Evolutionary conservation across 2,797 vertebrate species (phyloP).

Genomic region (Spinus pinus): DNA sequence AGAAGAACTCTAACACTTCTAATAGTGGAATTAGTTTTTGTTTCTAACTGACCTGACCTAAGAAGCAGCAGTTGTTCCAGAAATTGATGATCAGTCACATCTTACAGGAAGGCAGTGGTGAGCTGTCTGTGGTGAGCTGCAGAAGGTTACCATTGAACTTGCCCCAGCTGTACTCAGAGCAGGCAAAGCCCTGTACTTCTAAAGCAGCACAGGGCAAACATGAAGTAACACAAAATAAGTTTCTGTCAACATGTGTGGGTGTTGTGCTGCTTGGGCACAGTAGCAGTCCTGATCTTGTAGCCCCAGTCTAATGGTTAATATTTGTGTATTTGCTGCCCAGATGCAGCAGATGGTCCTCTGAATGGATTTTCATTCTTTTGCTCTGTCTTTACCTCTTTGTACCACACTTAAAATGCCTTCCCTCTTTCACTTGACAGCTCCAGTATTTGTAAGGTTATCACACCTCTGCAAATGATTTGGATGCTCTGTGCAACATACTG

Average conservation of each 20-base stretch:
- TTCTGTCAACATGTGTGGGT: background rate
- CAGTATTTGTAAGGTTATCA: background rate
- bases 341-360: background rate
- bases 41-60: background rate
- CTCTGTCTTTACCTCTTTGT: background rate
- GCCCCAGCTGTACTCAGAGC: background rate
- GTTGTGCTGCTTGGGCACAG: background rate
- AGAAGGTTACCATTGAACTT: background rate
- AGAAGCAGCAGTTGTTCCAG: background rate
- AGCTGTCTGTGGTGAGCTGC: background rate
- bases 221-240: background rate
- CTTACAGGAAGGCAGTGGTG: background rate
- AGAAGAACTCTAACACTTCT: background rate
- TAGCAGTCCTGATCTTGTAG: background rate
- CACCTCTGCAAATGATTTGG: background rate
- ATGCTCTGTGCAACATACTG: background rate
- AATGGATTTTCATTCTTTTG: background rate
- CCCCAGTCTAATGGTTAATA: background rate
- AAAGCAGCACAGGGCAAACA: background rate
- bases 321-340: background rate
- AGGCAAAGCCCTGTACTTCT: background rate
- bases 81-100: background rate
- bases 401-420: background rate
- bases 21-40: background rate
- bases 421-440: background rate